These are phyloP conservation scores for Liparis tanakae DNA, from an alignment of 2,797 vertebrate species.

Conservation along the genomic window DNA sequence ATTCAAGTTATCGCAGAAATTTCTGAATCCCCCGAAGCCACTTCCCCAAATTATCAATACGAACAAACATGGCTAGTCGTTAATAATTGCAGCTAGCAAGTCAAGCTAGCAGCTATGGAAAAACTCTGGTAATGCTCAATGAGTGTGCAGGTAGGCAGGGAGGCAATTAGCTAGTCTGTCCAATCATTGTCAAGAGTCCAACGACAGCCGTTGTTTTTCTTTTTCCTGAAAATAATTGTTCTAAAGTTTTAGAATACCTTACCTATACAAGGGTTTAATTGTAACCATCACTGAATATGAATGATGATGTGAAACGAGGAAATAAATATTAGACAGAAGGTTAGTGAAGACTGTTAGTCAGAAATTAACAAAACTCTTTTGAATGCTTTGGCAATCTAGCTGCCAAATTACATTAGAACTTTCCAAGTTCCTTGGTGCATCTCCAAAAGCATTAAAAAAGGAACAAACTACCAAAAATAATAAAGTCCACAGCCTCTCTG, in stretches of 20 bases:
- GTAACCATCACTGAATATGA: conserved; percentile 14
- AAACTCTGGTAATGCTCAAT: not conserved
- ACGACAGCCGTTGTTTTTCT: not conserved
- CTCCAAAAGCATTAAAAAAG: conserved; percentile 40
- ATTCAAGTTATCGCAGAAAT: not conserved
- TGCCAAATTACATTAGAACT: conserved; percentile 39
- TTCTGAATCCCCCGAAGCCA: not conserved
- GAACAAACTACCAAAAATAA: conserved; percentile 42
- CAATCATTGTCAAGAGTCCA: no score
- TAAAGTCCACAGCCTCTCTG: conserved; percentile 36
- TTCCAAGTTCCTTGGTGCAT: conserved; percentile 30
- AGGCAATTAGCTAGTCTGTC: no score
- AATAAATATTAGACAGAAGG: conserved; percentile 18
- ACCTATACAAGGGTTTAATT: conserved; percentile 4
- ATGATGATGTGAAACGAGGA: conserved; percentile 2
- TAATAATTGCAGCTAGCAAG: no score
- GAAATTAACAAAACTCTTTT: conserved; percentile 24
- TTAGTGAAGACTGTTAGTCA: conserved; percentile 22
- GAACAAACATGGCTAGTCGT: not conserved
- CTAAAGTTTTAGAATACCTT: not conserved
- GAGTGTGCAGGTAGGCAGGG: no score
- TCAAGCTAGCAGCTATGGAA: no score
- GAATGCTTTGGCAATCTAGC: conserved; percentile 23
- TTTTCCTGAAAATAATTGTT: not conserved
- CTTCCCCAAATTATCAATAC: not conserved